Conservation (phyloP, 1,140 invertebrate species). For the Harlomillsia oculata region DNA sequence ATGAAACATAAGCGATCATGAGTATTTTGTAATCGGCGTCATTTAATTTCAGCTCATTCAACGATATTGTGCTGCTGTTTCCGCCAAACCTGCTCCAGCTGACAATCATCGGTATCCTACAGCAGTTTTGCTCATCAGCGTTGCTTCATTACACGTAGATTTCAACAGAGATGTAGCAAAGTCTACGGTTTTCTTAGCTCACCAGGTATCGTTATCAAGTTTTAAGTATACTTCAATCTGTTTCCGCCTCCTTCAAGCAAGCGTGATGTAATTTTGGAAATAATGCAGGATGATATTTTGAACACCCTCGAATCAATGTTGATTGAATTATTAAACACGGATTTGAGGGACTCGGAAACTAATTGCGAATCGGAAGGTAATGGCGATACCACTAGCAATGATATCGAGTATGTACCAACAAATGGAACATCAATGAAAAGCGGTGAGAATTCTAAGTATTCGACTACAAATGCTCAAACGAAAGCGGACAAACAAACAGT, state of each 20-base stretch:
- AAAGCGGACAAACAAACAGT: neutral
- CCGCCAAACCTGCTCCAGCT: conserved; percentile 16
- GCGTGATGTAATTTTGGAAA: neutral
- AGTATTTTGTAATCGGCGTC: no score
- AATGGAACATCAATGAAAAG: no score
- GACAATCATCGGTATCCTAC: conserved; percentile 23
- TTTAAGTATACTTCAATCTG: neutral
- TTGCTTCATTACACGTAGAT: conserved; percentile 24
- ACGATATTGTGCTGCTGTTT: conserved; percentile 2
- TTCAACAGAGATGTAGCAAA: conserved; percentile 33
- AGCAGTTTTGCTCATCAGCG: conserved; percentile 12
- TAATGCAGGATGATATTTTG: conserved; percentile 1
- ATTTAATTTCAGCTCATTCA: conserved; percentile 24
- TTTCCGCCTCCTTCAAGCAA: neutral
- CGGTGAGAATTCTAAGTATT: no score
- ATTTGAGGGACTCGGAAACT: neutral
- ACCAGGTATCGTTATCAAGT: conserved; percentile 7
- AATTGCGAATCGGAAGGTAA: neutral
- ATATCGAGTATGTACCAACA: neutral
- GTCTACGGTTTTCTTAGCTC: conserved; percentile 27
- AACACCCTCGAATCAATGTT: conserved; percentile 10
- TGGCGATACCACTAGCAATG: no score
- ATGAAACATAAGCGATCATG: no score
- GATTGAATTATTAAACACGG: conserved; percentile 1
- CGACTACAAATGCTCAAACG: neutral